phyloP scores from a whole-genome alignment of 2,888 invertebrate genomes.

The Dusona sp. region DNA sequence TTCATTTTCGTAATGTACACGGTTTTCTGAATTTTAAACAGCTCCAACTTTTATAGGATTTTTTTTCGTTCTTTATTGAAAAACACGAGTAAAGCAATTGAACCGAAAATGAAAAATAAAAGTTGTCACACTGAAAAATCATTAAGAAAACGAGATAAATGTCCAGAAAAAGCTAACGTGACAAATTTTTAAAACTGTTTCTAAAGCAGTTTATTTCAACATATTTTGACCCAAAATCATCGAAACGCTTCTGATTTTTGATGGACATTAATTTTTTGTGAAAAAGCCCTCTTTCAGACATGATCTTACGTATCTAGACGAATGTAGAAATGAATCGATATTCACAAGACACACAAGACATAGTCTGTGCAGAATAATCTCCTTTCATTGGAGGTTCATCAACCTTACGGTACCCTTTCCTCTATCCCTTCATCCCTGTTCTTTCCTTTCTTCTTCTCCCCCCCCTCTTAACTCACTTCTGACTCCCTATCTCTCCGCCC shows the following conservation, averaged over 20 bases:
- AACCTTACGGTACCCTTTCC: slow-evolving; percentile 46
- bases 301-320: slow-evolving; percentile 11
- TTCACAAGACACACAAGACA: neutral
- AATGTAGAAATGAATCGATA: slow-evolving; percentile 71
- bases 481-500: neutral
- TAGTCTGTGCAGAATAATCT: slow-evolving; percentile 69
- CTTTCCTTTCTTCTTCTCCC: neutral
- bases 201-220: neutral
- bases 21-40: neutral
- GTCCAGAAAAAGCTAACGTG: neutral
- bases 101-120: neutral
- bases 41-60: neutral
- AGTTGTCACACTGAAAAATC: neutral
- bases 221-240: neutral
- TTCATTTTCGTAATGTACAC: neutral
- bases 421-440: neutral
- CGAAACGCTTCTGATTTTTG: neutral
- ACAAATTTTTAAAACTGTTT: neutral
- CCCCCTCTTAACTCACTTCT: neutral
- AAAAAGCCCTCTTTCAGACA: neutral
- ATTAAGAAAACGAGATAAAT: neutral
- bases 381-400: slow-evolving; percentile 75
- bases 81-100: neutral
- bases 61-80: too few species aligned
- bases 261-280: neutral